Base-by-base conservation (phyloP, 30 jellyfish, hydroid and myxozoan genomes). In the Turritopsis dohrnii region DNA sequence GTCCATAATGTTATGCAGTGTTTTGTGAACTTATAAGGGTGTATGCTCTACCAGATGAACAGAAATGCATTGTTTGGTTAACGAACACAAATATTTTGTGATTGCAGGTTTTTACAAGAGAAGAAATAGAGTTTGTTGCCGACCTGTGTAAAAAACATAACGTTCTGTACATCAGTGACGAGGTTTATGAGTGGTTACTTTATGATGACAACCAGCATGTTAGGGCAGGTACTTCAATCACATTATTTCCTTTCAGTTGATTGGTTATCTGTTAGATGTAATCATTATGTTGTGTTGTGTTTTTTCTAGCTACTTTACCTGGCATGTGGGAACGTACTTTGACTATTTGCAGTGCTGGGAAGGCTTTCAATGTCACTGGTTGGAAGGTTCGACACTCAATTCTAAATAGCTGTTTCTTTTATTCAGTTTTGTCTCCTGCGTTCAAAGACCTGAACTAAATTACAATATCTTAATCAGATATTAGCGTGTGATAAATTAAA, bases 271-370 rank as follows among this genome's bases (percentile, higher is more conserved):
- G n/a, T n/a, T n/a, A n/a, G n/a, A n/a, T n/a, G n/a, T n/a, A n/a
- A n/a, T n/a, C n/a, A n/a, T n/a, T n/a, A n/a, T n/a, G n/a, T n/a
- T n/a, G n/a, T n/a, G n/a, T n/a, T n/a, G n/a, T n/a, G n/a, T n/a
- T 75, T 27, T 22, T 31, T 24, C 52, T 74, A 93, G 98, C 96
- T 41, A 84, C 91, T 9, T 54, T 93, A 60, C 95, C 95, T 79
- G 96, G 73, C 17, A 90, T 90, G 97, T 90, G 97, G 97, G 97
- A 90, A 76, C 83, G 96, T 65, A 91, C 96, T 1, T 28, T 91
- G 8, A 91, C 96, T 17, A 88, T 91, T 65, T 83, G 96, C 88
- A 87, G 94, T 76, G 96, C 97, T 27, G 97, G 97, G 31, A 90
- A 91, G 71, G 79, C 96, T 13, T 91, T 91, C 86, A 92, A 90